A percentile compares a stretch with the other conserved stretches of the same genome.
These are phyloP conservation scores for Echinometra lucunter DNA, from an alignment of 53 echinoderm and acorn worm genomes.

Conservation along the genomic window DNA sequence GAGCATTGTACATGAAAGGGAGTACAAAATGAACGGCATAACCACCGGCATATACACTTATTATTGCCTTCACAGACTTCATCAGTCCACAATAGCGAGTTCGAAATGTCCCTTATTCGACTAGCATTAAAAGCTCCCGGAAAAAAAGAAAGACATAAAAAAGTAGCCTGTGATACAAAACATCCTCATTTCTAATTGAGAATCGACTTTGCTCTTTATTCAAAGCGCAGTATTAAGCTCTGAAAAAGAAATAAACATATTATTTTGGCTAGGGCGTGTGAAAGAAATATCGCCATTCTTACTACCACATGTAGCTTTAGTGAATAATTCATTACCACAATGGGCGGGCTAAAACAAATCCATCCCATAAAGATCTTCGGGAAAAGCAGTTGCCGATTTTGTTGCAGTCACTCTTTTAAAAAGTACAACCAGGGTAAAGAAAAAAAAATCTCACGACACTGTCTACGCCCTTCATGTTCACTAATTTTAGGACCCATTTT, in stretches of 20 bases:
- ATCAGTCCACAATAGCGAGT: too few species aligned
- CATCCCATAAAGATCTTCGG: neutral
- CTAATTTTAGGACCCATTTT: neutral
- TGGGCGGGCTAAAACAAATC: neutral
- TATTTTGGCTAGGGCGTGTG: neutral
- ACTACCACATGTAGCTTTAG: neutral
- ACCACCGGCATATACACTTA: too few species aligned
- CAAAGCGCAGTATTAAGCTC: too few species aligned
- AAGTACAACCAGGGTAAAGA: neutral
- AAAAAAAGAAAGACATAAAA: too few species aligned
- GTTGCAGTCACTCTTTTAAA: neutral
- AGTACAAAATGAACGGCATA: too few species aligned
- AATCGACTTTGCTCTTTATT: too few species aligned
- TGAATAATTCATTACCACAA: slow-evolving; percentile 1
- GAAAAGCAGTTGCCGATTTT: neutral
- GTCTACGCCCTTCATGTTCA: neutral
- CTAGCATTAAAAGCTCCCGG: too few species aligned
- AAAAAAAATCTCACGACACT: neutral
- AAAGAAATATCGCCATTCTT: neutral
- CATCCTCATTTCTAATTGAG: too few species aligned
- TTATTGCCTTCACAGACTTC: too few species aligned
- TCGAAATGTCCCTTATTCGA: too few species aligned
- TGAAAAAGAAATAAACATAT: neutral
- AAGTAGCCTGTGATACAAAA: too few species aligned
- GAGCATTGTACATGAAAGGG: too few species aligned